Base-by-base conservation (phyloP, 2,113 vertebrate species). In the Struthio camelus region DNA sequence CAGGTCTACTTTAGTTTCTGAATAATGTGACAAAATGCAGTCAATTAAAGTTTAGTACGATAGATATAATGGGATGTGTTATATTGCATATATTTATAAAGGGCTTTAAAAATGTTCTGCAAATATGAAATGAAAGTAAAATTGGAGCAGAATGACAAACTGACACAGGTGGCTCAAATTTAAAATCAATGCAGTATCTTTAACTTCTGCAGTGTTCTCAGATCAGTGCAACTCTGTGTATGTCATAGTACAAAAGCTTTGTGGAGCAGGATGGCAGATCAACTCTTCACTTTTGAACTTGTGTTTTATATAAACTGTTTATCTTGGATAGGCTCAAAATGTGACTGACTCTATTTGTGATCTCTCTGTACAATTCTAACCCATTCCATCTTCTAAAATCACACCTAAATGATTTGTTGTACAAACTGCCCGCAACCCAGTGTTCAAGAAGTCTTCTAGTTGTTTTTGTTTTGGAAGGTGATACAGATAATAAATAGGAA, bases 141-240 rank as follows among this genome's bases (percentile, higher is more conserved):
- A 64, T 18, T 8, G 23, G 69, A 81, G 75, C 51, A 85, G 58
- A 85, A 36, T 24, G n/a, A 18, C 28, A 38, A 46, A 40, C 32
- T 0, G 23, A 38, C 1, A 6, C 4, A 64, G 32, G 69, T 53
- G 46, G 40, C 80, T 28, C 0, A 2, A 44, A 36, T 56, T 70
- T 17, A 4, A 48, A 50, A 50, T 14, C 25, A 6, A 0, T 1
- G 40, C 36, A 40, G 51, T 30, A 5, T 16, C 69, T 2, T 3
- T 24, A 28, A 34, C 34, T 30, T 42, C 64, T 23, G 48, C 64
- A 0, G 1, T 23, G 36, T 34, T 67, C 48, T 36, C 7, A 2
- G 40, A 34, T 32, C 11, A 18, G 59, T 3, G 17, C 65, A 70
- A 80, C 86, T 79, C 46, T 54, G 17, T 14, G n/a, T 48, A 6